Evolutionary conservation across 2,797 vertebrate species (phyloP), one percentile per base, ranked within the genome.

Genomic region (Carapus acus): DNA sequence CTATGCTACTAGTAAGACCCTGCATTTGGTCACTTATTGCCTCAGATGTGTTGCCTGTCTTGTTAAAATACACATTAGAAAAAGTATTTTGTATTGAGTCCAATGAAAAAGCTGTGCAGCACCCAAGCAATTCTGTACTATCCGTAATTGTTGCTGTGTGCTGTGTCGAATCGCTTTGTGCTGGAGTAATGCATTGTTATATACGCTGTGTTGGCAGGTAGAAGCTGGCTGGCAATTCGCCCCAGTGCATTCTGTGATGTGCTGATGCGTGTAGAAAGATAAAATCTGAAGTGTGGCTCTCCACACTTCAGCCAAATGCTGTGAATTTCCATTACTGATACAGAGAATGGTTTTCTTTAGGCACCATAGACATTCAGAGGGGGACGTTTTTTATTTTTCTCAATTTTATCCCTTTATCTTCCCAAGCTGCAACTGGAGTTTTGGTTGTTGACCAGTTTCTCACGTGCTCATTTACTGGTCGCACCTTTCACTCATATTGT

Each of bases 311-410:
- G 42, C 21, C 27, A 43, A 41, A 49, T n/a, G 9, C 56, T 58
- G 51, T 18, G 43, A 18, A 29, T 69, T 67, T 48, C 13, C 46
- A 24, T 53, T 44, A 44, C 23, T 33, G 14, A 38, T 31, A 47
- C 19, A 38, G 36, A 7, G n/a, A 13, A 16, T 43, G 58, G 11
- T 27, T 51, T 6, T 58, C 40, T 47, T 24, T 17, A 44, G 54
- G 44, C 39, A 31, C 34, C 44, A 12, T 12, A 19, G 17, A 49
- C 22, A 22, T 36, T 39, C 48, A 15, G 2, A 58, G 34, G 45
- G 11, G 29, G 38, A 50, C 45, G 24, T 8, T 18, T 43, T n/a
- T 43, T 13, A 40, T 43, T n/a, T 43, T 13, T 43, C 41, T 43
- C 41, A 14, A n/a, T 31, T 33, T 47, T 33, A 16, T 18, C 6